Conservation (phyloP, 2,797 vertebrate species). For the Decapterus maruadsi region DNA sequence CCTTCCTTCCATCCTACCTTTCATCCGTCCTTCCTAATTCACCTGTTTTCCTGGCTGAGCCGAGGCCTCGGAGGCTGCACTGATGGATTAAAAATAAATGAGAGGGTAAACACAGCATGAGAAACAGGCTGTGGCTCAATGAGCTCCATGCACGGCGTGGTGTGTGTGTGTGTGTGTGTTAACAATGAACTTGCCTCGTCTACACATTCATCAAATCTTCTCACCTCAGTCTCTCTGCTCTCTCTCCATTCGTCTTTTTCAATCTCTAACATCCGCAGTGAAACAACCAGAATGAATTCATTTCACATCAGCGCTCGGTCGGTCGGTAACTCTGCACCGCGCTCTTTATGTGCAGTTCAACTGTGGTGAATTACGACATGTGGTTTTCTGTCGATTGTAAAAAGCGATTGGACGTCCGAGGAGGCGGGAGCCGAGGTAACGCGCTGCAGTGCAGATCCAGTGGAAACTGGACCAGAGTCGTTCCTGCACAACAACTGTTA, state of each 20-base stretch:
- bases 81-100: constrained; percentile 69
- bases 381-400: neutral
- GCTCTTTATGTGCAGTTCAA: neutral
- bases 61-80: constrained; percentile 23
- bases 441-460: neutral
- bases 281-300: neutral
- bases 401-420: neutral
- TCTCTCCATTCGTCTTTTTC: constrained; percentile 31
- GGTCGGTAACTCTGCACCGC: too few species aligned
- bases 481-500: too few species aligned
- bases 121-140: constrained; percentile 27
- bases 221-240: neutral
- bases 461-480: too few species aligned
- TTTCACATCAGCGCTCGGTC: neutral
- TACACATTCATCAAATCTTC: constrained; percentile 43
- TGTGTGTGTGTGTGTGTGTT: neutral
- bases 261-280: neutral
- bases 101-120: constrained; percentile 48
- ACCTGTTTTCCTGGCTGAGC: neutral
- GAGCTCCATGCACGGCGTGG: constrained; percentile 8
- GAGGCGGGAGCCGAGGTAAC: neutral
- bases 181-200: constrained; percentile 20
- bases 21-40: neutral
- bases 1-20: neutral
- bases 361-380: neutral